These are phyloP conservation scores for Brachyptera putata DNA, from an alignment of 2,888 invertebrate species.

Conservation along the genomic window DNA sequence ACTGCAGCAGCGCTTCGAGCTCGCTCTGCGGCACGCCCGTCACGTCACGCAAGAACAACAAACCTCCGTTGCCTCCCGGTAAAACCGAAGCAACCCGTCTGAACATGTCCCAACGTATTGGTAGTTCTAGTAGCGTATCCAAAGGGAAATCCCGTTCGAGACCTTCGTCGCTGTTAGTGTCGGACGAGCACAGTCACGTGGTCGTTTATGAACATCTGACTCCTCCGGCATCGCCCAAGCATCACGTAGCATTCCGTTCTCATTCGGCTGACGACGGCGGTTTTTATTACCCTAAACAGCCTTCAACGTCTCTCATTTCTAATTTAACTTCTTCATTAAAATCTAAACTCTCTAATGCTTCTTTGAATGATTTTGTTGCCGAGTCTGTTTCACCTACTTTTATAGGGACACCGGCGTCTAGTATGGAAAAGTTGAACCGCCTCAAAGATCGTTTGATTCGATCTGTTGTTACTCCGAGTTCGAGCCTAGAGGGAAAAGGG, in stretches of 20 bases:
- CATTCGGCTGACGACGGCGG: constrained; percentile 41
- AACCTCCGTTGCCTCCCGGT: constrained; percentile 18
- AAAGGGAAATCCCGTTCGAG: constrained; percentile 13
- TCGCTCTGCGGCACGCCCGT: constrained; percentile 29
- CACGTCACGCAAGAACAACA: constrained; percentile 23
- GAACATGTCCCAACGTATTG: constrained; percentile 18
- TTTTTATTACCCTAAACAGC: background rate
- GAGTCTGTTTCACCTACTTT: constrained; percentile 26
- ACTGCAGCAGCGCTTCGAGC: constrained; percentile 25
- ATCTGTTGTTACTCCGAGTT: constrained; percentile 41
- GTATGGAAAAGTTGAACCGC: constrained; percentile 41
- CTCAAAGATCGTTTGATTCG: constrained; percentile 44
- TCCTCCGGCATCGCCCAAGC: constrained; percentile 42
- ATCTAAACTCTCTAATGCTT: constrained; percentile 13
- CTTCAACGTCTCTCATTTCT: constrained; percentile 16
- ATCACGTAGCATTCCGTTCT: constrained; percentile 38
- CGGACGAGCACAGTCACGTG: constrained; percentile 12
- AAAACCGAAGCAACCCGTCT: constrained; percentile 13
- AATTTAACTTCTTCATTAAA: constrained; percentile 19
- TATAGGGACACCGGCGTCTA: constrained; percentile 35
- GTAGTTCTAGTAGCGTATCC: constrained; percentile 21
- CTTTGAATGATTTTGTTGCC: constrained; percentile 6
- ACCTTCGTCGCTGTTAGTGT: constrained; percentile 30
- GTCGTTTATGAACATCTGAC: constrained; percentile 29
- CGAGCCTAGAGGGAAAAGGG: constrained; percentile 20